Base-by-base conservation (phyloP, 2,888 invertebrate species). In the Auanema freiburgensis region DNA sequence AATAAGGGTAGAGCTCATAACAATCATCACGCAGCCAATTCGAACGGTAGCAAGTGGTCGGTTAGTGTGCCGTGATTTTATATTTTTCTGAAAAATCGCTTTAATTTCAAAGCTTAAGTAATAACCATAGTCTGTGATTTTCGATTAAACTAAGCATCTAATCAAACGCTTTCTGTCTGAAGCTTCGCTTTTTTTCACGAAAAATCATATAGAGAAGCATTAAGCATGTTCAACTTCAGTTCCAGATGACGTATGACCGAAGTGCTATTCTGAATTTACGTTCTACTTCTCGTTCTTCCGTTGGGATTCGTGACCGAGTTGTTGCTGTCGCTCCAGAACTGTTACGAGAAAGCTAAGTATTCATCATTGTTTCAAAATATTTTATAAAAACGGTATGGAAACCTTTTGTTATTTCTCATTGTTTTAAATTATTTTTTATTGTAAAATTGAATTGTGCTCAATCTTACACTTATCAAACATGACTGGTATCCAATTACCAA, bases 11-110 rank as follows among this genome's bases (percentile, higher is more conserved):
- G 54, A 65, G 50, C 56, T 59, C 12, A 57, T 23, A 21, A 53
- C 56, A 46, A 18, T 44, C 42, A 12, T 14, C 44, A 42, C 2
- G 11, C 21, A 14, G 42, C 40, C 55, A 18, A 8, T n/a, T 12
- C 24, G 25, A 23, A 25, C 52, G 3, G 33, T 46, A 21, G 56
- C 44, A 58, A 52, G 41, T 63, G 63, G 63, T 63, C 57, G 59
- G 64, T 64, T 52, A 59, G 64, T 64, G 59, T 59, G 59, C 64
- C 16, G 52, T 63, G 53, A 11, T 25, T 14, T 44, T 23, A 21
- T 18, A 58, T 44, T 41, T 54, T 23, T 51, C 24, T 41, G n/a
- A 21, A 12, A 16, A 6, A 43, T 10, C 16, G 24, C 43, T 44
- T 49, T 33, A 33, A 33, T 33, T 33, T 33, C 33, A 10, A 46